A percentile compares a stretch with the other conserved stretches of the same genome.
phyloP scores from a whole-genome alignment of 1,140 invertebrate genomes.

The Rhopalosiphum padi region DNA sequence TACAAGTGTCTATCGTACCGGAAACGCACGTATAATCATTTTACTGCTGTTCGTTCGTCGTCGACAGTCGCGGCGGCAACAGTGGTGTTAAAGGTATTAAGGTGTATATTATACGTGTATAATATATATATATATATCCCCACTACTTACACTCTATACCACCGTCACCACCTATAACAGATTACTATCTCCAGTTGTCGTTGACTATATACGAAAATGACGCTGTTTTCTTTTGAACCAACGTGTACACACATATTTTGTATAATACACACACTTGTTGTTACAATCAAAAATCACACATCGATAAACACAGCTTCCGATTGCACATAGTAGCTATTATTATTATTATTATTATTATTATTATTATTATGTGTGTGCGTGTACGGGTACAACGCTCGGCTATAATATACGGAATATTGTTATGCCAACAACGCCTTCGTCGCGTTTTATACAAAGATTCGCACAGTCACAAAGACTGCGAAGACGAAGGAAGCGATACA shows the following conservation, averaged over 20 bases:
- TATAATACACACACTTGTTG: neutral
- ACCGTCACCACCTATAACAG: neutral
- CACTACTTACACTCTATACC: slow-evolving; percentile 9
- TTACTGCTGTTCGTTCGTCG: neutral
- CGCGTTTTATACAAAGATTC: neutral
- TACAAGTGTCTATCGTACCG: neutral
- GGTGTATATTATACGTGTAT: neutral
- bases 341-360: neutral
- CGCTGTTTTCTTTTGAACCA: neutral
- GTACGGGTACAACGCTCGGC: neutral
- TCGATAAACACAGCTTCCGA: slow-evolving; percentile 20
- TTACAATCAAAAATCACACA: slow-evolving; percentile 38
- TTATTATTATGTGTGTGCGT: neutral
- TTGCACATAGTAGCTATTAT: neutral
- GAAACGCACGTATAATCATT: slow-evolving; percentile 6
- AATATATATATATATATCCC: neutral
- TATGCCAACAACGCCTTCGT: neutral
- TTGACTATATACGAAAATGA: neutral
- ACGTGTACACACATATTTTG: neutral
- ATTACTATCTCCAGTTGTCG: slow-evolving; percentile 9
- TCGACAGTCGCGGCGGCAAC: neutral
- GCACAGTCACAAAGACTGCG: neutral
- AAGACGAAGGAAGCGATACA: neutral
- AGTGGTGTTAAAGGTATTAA: slow-evolving; percentile 4
- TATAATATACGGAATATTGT: slow-evolving; percentile 27